These are phyloP conservation scores for Diorhabda sublineata DNA, from an alignment of 1,140 invertebrate species.

Conservation along the genomic window DNA sequence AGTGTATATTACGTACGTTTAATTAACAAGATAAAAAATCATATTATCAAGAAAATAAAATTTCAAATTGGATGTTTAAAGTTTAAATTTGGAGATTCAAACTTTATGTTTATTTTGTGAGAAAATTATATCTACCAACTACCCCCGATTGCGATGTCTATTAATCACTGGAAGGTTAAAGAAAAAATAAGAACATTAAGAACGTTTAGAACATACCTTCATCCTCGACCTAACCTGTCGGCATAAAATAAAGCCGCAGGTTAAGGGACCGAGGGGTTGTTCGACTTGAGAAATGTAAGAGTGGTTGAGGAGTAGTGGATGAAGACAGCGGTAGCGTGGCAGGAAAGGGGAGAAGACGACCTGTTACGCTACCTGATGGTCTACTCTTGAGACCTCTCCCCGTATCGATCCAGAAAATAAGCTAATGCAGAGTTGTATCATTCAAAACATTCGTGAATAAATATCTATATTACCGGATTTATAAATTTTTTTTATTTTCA, in stretches of 20 bases:
- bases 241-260: slow-evolving; percentile 12
- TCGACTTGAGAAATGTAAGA: neutral
- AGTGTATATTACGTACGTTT: no score
- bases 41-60: no score
- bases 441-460: no score
- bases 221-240: slow-evolving; percentile 2
- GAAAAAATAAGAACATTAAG: neutral
- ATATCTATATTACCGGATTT: no score
- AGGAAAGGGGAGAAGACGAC: slow-evolving; percentile 8
- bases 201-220: neutral
- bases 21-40: no score
- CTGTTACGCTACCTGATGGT: slow-evolving; percentile 34
- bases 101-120: no score
- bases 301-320: neutral
- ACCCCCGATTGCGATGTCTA: neutral
- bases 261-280: neutral
- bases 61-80: no score
- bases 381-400: slow-evolving; percentile 30
- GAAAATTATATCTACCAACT: no score
- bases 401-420: slow-evolving; percentile 26
- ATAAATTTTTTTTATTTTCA: no score
- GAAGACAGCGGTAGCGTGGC: slow-evolving; percentile 2
- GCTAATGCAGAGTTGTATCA: neutral
- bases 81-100: no score
- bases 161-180: neutral